phyloP scores from a whole-genome alignment of 1,140 invertebrate genomes.

The Drosophila asahinai region DNA sequence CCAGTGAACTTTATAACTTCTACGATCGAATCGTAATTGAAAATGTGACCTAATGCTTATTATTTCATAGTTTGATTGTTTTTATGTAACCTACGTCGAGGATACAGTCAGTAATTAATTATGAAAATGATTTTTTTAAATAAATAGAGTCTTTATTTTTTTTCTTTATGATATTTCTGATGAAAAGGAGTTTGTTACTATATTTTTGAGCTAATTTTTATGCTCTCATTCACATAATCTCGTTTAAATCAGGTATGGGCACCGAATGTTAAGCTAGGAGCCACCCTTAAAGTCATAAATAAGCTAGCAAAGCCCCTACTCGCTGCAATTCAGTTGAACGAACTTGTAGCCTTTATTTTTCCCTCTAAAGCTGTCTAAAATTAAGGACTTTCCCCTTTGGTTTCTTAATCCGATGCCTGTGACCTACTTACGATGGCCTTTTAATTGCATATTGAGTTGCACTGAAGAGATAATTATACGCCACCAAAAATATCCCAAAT shows the following conservation, averaged over 20 bases:
- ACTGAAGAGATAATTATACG: not conserved
- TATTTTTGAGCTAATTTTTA: no score
- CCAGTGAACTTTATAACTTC: not conserved
- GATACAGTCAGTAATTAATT: no score
- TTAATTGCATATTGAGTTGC: conserved; percentile 28
- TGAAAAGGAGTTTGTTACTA: no score
- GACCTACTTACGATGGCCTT: not conserved
- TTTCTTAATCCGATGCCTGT: not conserved
- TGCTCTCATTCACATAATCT: no score
- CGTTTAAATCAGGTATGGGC: no score
- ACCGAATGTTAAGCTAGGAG: no score
- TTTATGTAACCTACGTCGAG: no score
- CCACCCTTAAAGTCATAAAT: no score
- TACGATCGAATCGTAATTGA: not conserved
- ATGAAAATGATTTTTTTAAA: no score
- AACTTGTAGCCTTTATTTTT: not conserved
- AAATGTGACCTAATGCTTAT: not conserved
- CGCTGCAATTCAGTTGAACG: not conserved
- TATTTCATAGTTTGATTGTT: not conserved
- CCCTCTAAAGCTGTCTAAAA: not conserved
- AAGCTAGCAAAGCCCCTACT: not conserved
- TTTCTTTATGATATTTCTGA: no score
- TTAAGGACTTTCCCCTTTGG: not conserved
- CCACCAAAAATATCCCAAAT: not conserved
- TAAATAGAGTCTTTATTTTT: no score